Base-by-base conservation (phyloP, 2,797 vertebrate species). In the Poeciliopsis infans region DNA sequence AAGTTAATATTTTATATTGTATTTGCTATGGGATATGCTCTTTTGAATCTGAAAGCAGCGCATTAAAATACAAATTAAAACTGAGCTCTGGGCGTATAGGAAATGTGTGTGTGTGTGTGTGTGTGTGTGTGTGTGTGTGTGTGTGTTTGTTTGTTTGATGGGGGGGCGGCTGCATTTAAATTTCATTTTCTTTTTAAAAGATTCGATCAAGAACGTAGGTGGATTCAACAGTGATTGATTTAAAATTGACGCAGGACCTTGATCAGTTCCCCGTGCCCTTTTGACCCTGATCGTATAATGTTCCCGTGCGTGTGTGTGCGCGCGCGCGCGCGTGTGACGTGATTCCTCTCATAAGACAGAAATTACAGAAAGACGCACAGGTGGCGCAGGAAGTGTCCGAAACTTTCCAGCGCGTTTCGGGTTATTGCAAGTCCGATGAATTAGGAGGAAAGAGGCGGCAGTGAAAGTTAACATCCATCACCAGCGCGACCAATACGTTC, bases 401-500 rank as follows among this genome's bases (percentile, higher is more conserved):
- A 92, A 91, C 81, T 93, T 93, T 88, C 39, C 83, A 70, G 55
- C 72, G 57, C 66, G 76, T 89, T 92, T 90, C 86, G 77, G 23
- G 39, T 81, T 7, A 85, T 86, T 90, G 86, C 89, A 89, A 89
- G 79, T 88, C 89, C 55, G 81, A 86, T 93, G 89, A 93, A 93
- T 94, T 93, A 94, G 92, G 90, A 92, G 86, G 85, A 28, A 82
- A 86, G 85, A 90, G 81, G 87, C 87, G 79, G 87, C 90, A 89
- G 92, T 92, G 92, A 92, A 91, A 94, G 93, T 94, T 94, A 91
- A 92, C 93, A 94, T 95, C 93, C 92, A 94, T 95, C 93, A 94
- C 88, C 92, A 89, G 84, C 89, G 89, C 91, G 86, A 89, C 94
- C 93, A 93, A 95, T 93, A 91, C 89, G 91, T 86, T 89, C 39